Evolutionary conservation across 92 coral and sea anemone species (phyloP), one percentile per base, ranked within the genome.

Genomic region (Porites lobata): DNA sequence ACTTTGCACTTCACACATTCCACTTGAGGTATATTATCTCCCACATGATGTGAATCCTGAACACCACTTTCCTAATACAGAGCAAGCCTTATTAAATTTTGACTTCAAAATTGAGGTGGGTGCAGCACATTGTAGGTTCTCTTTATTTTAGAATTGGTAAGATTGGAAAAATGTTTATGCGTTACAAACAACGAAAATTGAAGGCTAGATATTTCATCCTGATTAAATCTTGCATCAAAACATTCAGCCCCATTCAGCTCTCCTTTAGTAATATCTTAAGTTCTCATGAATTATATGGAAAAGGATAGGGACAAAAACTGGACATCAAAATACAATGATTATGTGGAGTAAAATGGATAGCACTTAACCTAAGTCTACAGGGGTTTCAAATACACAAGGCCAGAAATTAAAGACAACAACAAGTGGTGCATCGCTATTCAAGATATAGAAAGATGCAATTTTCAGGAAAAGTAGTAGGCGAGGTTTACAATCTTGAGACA

Each of bases 1-100:
- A 57, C 80, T 76, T 76, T 76, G 80, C 80, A 76, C n/a, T 76
- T 76, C 29, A 76, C 52, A 56, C 65, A 76, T 76, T 76, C 80
- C 66, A 22, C 67, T 7, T 15, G 80, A 76, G 80, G 80, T 76
- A 76, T 29, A 76, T 21, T 76, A 76, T 76, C 80, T 76, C 80
- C 80, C 67, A 76, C 80, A 57, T 76, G 80, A n/a, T 53, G 43
- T 21, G 80, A 54, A 54, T 76, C 80, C 26, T 76, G 50, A 76
- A 76, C 67, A 76, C 67, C 67, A 76, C 80, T 76, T 56, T 76
- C 66, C 80, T 76, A 76, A 21, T 76, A 56, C 80, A 76, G 29
- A 76, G 66, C 80, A 76, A 57, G 80, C 58, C 65, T 75, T 75
- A n/a, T 47, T 47, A 72, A 72, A 72, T 15, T 47, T 72, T 47